Base-by-base conservation (phyloP, 1,140 invertebrate species). In the Atopsyche davidsoni region DNA sequence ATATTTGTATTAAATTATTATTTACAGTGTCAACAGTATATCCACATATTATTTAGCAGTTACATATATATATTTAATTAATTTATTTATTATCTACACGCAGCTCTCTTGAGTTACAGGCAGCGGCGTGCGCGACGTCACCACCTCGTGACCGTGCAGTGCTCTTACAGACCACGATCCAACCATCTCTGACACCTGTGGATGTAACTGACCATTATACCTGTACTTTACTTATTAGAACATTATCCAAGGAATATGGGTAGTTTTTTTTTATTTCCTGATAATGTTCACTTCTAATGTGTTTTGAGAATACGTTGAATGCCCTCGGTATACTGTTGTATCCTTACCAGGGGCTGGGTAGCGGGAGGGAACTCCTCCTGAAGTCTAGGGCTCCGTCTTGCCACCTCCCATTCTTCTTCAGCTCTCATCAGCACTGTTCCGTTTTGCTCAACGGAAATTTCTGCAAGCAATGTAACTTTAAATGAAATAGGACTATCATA, bases 351-450 rank as follows among this genome's bases (percentile, higher is more conserved):
- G 4, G 49, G 41, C 19, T 40, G 41, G 7, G 32, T 24, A 14
- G 36, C 18, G 2, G 43, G 35, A 11, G 38, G 35, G 10, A 36
- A 38, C 23, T 47, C 31, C 22, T 46, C 43, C 10, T 16, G 16
- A 13, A 57, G 55, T 42, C 55, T 46, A 21, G 55, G 55, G 42
- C 55, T 57, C 16, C 55, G 23, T 0, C 50, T 34, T n/a, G 55
- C 55, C 19, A 57, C 55, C 41, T 57, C 55, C 55, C 55, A 57
- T 23, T 57, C 51, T 43, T 57, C 44, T 22, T 57, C 55, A 6
- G 55, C 55, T 46, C 55, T 44, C 55, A 57, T 57, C 35, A 50
- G 50, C 1, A 51, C 42, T 17, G 53, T 44, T 14, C 51, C 55
- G 28, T 57, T 51, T 28, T 46, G 41, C 46, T 57, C 55, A 28